Conservation (phyloP, 2,113 vertebrate genomes). For the Fukomys damarensis region DNA sequence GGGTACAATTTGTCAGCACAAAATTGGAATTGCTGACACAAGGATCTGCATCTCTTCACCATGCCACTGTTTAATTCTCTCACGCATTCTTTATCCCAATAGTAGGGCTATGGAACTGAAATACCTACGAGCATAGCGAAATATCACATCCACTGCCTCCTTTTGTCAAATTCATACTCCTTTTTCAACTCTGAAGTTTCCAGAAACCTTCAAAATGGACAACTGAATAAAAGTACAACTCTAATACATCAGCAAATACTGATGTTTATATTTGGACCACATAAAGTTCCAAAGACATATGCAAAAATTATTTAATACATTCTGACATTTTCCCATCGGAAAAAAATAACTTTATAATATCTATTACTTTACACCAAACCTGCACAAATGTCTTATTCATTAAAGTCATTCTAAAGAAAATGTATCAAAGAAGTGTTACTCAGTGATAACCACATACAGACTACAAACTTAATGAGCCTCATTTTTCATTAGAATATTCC, state of each 20-base stretch:
- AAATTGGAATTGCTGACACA: not conserved
- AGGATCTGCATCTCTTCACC: not conserved
- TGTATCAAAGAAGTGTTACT: not conserved
- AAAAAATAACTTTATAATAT: not conserved
- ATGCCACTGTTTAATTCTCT: not conserved
- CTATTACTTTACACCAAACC: not conserved
- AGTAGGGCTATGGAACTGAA: not conserved
- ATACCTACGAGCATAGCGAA: not conserved
- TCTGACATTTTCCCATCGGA: not conserved
- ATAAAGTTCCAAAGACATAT: not conserved
- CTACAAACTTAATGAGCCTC: constrained; percentile 19
- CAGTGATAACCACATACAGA: not conserved
- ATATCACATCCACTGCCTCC: not conserved
- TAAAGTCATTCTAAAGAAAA: constrained; percentile 35
- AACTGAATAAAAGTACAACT: not conserved
- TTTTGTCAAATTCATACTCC: not conserved
- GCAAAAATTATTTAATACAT: not conserved
- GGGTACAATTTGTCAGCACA: not conserved
- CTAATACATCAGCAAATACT: not conserved
- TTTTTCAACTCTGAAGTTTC: not conserved
- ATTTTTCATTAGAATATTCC: constrained; percentile 11
- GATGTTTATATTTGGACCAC: not conserved
- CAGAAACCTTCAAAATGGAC: constrained; percentile 40
- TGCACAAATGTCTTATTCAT: not conserved
- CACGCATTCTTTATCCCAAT: not conserved